Base-by-base conservation (phyloP, 2,113 vertebrate species). In the Eublepharis macularius region DNA sequence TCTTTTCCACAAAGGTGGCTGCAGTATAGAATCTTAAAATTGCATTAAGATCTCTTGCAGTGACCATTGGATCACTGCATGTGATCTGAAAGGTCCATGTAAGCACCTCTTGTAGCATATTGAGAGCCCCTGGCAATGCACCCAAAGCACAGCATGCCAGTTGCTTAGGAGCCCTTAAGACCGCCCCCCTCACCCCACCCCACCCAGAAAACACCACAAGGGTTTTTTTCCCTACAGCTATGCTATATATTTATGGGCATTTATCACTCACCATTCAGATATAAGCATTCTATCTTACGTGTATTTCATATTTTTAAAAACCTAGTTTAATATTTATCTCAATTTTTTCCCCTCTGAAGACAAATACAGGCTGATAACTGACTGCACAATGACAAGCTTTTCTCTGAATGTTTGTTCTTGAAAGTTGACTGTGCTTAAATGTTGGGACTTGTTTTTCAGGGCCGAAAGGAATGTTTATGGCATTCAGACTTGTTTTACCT, bases 401-500 rank as follows among this genome's bases (percentile, higher is more conserved):
- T 65, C 72, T 74, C 83, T 74, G 63, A 73, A 17, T 0, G 1
- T 54, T 90, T 94, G 82, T 89, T 87, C 73, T 17, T 0, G 2
- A 80, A 76, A 47, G 26, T 81, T 82, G 88, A 80, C 70, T 84
- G 76, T 87, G 87, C 66, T 82, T 82, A 80, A 88, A 90, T 21
- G 49, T 70, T 87, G 29, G 73, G 86, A 81, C 75, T 92, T 86
- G 65, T 86, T 87, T 86, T 1, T 54, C 47, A 26, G 86, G 34
- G 32, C 34, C 84, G 87, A 81, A 6, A 94, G 85, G 89, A 91
- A 92, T 83, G 68, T 91, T 95, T 90, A 83, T 92, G 87, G 82
- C 85, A 86, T 89, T 88, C 0, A 4, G 79, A 77, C 36, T 89
- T 93, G 87, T 93, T 95, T 92, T 92, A 95, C 91, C 91, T 93